Evolutionary conservation across 2,888 invertebrate genomes (phyloP).

Genomic region (Drosophila multiciliata): DNA sequence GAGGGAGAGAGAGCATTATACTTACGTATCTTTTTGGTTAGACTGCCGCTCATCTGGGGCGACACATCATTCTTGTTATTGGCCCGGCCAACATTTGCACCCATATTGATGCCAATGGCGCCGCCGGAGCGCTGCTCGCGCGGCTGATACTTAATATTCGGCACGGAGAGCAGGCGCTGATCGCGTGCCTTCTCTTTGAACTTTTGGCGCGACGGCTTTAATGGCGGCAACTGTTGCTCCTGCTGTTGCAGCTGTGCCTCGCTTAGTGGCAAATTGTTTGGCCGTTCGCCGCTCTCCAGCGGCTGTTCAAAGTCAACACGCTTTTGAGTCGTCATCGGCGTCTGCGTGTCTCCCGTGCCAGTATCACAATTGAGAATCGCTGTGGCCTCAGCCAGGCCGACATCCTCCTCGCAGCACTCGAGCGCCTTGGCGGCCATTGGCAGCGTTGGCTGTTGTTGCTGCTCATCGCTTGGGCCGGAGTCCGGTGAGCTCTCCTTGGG

Average conservation of each 20-base stretch:
- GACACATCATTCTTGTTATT: conserved; percentile 83
- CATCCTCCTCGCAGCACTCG: conserved; percentile 66
- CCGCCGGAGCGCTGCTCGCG: conserved; percentile 81
- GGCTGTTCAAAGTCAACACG: conserved; percentile 83
- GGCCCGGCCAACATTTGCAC: conserved; percentile 60
- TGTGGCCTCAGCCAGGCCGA: conserved; percentile 53
- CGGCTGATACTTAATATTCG: conserved; percentile 89
- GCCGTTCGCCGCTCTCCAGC: conserved; percentile 85
- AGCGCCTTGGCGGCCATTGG: conserved; percentile 48
- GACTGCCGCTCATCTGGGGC: conserved; percentile 89
- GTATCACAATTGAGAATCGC: conserved; percentile 63
- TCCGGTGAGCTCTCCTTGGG: conserved; percentile 79
- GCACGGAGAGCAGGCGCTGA: conserved; percentile 90
- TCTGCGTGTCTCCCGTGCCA: conserved; percentile 12
- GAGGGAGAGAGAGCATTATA: conserved; percentile 83
- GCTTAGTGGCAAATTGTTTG: conserved; percentile 86
- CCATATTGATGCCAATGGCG: conserved; percentile 31
- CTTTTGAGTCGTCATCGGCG: conserved; percentile 45
- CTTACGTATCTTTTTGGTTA: conserved; percentile 96
- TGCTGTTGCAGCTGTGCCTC: conserved; percentile 42
- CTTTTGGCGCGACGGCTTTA: conserved; percentile 86
- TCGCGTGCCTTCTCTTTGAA: conserved; percentile 86
- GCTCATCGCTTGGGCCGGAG: conserved; percentile 50
- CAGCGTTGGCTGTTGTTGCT: conserved; percentile 8
- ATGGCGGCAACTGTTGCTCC: conserved; percentile 71